Evolutionary conservation across 2,113 vertebrate genomes (phyloP).

Genomic region (Danionella cerebrum): DNA sequence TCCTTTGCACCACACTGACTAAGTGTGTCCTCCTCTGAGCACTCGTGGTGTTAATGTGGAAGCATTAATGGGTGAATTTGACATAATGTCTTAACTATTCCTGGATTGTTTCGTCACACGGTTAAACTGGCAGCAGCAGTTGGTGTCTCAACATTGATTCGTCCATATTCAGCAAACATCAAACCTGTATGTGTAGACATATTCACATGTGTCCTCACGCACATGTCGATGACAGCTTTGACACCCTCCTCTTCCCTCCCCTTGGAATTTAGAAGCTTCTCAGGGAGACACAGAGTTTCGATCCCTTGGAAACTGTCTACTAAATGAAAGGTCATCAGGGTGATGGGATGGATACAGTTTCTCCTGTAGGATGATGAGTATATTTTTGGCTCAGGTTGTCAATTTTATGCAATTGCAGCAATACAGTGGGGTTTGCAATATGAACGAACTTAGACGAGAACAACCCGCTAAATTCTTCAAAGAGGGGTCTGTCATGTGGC

Average conservation of each 20-base stretch:
- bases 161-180: not conserved
- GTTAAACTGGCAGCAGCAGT: not conserved
- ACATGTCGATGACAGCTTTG: not conserved
- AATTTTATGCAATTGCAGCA: not conserved
- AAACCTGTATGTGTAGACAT: not conserved
- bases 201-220: not conserved
- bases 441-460: no score
- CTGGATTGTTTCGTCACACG: not conserved
- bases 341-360: not conserved
- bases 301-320: not conserved
- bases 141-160: not conserved
- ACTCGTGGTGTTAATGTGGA: not conserved
- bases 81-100: not conserved
- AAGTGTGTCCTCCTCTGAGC: not conserved
- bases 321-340: not conserved
- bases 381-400: conserved; percentile 5
- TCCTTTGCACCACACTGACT: not conserved
- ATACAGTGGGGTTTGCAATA: not conserved
- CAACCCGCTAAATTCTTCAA: no score
- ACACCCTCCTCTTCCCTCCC: not conserved
- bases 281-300: not conserved
- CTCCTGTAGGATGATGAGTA: conserved; percentile 15
- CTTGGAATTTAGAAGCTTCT: not conserved
- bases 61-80: not conserved
- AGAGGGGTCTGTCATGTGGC: no score